phyloP scores from a whole-genome alignment of 2,113 vertebrate species.

The Notechis scutatus region DNA sequence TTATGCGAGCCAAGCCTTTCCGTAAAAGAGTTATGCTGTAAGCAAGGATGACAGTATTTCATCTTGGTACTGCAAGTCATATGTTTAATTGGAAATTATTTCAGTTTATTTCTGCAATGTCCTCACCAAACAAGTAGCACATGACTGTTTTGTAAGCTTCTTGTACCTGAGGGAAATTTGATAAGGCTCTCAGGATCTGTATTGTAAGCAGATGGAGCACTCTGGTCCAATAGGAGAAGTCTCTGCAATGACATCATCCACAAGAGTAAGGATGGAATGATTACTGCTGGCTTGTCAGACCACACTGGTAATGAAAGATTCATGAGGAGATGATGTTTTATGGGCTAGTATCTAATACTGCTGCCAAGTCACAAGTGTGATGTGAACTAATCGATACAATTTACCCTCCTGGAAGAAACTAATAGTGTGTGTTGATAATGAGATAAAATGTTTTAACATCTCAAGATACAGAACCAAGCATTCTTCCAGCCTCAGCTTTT shows the following conservation, averaged over 20 bases:
- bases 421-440: slow-evolving; percentile 64
- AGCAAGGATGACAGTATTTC: slow-evolving; percentile 52
- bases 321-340: slow-evolving; percentile 65
- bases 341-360: slow-evolving; percentile 56
- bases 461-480: slow-evolving; percentile 20
- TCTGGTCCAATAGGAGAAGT: slow-evolving; percentile 71
- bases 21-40: slow-evolving; percentile 51
- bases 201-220: slow-evolving; percentile 58
- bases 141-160: slow-evolving; percentile 69
- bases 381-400: slow-evolving; percentile 65
- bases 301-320: slow-evolving; percentile 70
- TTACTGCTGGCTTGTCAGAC: slow-evolving; percentile 61
- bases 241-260: slow-evolving; percentile 64
- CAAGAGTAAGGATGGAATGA: slow-evolving; percentile 52
- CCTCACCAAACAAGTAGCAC: slow-evolving; percentile 64
- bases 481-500: slow-evolving; percentile 56
- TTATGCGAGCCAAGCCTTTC: slow-evolving; percentile 33
- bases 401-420: slow-evolving; percentile 58
- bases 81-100: slow-evolving; percentile 69
- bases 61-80: slow-evolving; percentile 51
- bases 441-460: slow-evolving; percentile 52
- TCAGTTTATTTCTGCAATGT: slow-evolving; percentile 65
- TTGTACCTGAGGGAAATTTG: slow-evolving; percentile 63
- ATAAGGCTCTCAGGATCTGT: slow-evolving; percentile 65
- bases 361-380: slow-evolving; percentile 58